These are phyloP conservation scores for Typhlichthys subterraneus DNA, from an alignment of 2,797 vertebrate genomes.

Conservation along the genomic window DNA sequence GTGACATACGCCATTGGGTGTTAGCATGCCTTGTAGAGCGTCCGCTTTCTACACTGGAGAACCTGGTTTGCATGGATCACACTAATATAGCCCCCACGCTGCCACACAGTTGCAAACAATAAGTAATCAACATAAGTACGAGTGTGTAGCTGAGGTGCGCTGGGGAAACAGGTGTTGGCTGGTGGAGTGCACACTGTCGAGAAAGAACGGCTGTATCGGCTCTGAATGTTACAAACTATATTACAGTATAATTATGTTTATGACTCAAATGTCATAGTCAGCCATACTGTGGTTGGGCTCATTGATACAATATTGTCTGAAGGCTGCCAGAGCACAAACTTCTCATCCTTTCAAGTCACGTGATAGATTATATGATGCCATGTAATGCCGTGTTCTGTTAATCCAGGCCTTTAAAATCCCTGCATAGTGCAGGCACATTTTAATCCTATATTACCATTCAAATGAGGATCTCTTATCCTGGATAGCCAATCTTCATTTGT, in stretches of 20 bases:
- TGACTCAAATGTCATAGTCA: constrained; percentile 30
- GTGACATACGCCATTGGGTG: too few relatives aligned
- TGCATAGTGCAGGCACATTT: constrained; percentile 42
- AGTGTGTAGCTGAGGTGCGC: too few relatives aligned
- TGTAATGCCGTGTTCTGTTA: constrained; percentile 55
- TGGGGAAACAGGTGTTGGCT: too few relatives aligned
- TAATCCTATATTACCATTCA: constrained; percentile 70
- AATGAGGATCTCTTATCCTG: constrained; percentile 51
- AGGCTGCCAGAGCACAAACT: constrained; percentile 48
- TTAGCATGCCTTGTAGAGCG: too few relatives aligned
- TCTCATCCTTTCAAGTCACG: constrained; percentile 50
- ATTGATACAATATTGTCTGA: constrained; percentile 38
- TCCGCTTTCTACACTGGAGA: too few relatives aligned
- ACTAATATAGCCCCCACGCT: too few relatives aligned
- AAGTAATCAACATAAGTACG: too few relatives aligned
- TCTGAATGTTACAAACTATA: constrained; percentile 2
- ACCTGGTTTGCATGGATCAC: too few relatives aligned
- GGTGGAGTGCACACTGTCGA: too few relatives aligned
- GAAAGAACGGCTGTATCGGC: too few relatives aligned
- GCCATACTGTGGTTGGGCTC: constrained; percentile 37
- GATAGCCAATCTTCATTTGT: constrained; percentile 48
- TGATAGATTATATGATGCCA: constrained; percentile 59
- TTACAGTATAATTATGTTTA: constrained; percentile 8
- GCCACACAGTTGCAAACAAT: too few relatives aligned
- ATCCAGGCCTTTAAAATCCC: constrained; percentile 57